These are phyloP conservation scores for Chymomyza costata DNA, from an alignment of 1,140 invertebrate genomes.

Conservation along the genomic window DNA sequence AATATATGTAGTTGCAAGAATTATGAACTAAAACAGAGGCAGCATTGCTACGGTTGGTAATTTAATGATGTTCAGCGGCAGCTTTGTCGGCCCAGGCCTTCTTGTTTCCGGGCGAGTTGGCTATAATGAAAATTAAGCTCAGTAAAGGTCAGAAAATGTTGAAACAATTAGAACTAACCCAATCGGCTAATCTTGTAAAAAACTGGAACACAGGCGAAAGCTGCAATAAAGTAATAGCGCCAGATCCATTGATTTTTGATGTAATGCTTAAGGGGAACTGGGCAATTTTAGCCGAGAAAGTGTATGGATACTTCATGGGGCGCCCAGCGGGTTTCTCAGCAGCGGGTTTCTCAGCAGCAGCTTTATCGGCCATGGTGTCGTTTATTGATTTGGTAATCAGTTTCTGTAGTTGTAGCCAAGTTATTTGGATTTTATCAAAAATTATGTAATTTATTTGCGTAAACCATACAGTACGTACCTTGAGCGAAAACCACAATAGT, in stretches of 20 bases:
- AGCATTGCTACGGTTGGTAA: constrained; percentile 6
- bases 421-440: constrained; percentile 22
- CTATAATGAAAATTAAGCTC: constrained; percentile 72
- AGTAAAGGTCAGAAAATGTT: neutral
- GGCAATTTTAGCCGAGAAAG: constrained; percentile 83
- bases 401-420: constrained; percentile 21
- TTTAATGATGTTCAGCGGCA: constrained; percentile 77
- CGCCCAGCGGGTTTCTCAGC: constrained; percentile 75
- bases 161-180: constrained; percentile 76
- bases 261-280: constrained; percentile 86
- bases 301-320: constrained; percentile 91
- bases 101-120: constrained; percentile 84
- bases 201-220: constrained; percentile 79
- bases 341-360: too few species aligned
- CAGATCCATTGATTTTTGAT: constrained; percentile 83
- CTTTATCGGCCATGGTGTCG: constrained; percentile 67
- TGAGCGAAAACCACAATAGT: constrained; percentile 27
- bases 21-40: constrained; percentile 50
- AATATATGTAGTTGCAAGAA: constrained; percentile 51
- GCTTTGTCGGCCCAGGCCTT: constrained; percentile 84
- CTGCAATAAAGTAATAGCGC: constrained; percentile 80
- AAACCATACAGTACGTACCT: constrained; percentile 51
- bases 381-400: constrained; percentile 22
- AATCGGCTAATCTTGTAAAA: constrained; percentile 84
- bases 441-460: constrained; percentile 61